Evolutionary conservation across 2,797 vertebrate genomes (phyloP), one percentile per base, ranked within the genome.

Genomic region (Rhynchonycteris naso): DNA sequence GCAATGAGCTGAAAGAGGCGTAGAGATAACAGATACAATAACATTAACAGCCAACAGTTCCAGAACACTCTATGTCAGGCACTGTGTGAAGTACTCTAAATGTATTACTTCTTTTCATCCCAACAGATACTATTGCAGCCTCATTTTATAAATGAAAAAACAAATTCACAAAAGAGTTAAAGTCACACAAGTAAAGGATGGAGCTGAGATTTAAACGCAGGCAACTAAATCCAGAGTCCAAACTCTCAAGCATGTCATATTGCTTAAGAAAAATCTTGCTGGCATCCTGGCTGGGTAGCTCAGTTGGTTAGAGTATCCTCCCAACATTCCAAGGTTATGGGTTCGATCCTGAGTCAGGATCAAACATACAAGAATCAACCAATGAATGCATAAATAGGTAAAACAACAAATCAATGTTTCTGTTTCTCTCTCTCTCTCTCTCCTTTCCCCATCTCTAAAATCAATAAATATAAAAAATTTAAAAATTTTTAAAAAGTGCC

Each of bases 1-100:
- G 98, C 97, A 97, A 72, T 90, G 89, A 98, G 97, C 98, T 98
- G 98, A 30, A 98, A 98, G 91, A 97, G 35, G 93, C 89, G 95
- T 1, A 94, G 2, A 69, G 52, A 83, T 5, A 50, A 69, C 74
- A 97, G 6, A 59, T 1, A 68, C 21, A 47, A 80, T 1, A 3
- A 5, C 2, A 19, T 24, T 61, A 79, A 69, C 28, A 47, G 54
- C 59, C 8, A 33, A 15, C 22, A n/a, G 15, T 43, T 12, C 21
- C 4, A 16, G 11, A 28, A 50, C 71, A 35, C 65, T 15, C 1
- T 8, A 5, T 1, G 28, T 33, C 59, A 76, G 52, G 21, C 59
- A 22, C 78, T 14, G 38, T 28, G 76, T 35, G 13, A 74, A 82
- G 43, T 10, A 14, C 54, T 74, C 47, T 30, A 9, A 43, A 35